Evolutionary conservation across 2,113 vertebrate species (phyloP).

Genomic region (Upupa epops): DNA sequence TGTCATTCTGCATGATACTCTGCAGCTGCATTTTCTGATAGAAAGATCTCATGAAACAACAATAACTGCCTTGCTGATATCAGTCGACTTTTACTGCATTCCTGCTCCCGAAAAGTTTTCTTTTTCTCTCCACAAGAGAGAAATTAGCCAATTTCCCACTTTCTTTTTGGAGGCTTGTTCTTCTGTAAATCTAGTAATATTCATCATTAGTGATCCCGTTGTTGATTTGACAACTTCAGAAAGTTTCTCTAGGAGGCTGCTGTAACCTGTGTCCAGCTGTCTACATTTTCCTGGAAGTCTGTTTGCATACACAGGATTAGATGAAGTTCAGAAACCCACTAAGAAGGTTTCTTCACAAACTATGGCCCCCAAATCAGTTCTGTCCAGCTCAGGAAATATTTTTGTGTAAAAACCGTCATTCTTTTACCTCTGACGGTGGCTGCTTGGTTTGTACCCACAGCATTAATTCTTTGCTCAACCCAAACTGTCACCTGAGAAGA

Average conservation of each 20-base stretch:
- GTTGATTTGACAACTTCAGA: not conserved
- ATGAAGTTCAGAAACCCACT: not conserved
- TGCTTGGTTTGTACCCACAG: not conserved
- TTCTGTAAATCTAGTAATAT: not conserved
- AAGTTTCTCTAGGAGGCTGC: not conserved
- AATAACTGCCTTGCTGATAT: not conserved
- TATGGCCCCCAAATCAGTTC: not conserved
- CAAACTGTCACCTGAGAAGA: not conserved
- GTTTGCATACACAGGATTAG: not conserved
- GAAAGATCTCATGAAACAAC: not conserved
- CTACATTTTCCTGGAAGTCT: not conserved
- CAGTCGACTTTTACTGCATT: not conserved
- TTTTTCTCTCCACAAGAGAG: not conserved
- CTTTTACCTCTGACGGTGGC: not conserved
- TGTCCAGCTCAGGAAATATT: not conserved
- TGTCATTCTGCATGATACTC: not conserved
- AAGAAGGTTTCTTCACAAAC: not conserved
- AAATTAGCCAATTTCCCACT: not conserved
- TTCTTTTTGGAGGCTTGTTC: conserved; percentile 6
- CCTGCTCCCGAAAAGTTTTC: not conserved
- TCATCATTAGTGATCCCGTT: not conserved
- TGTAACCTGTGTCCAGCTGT: not conserved
- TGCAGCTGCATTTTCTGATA: not conserved
- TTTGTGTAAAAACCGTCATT: not conserved
- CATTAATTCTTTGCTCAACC: not conserved